Evolutionary conservation across 2,888 invertebrate genomes (phyloP).

Genomic region (Melolontha melolontha): DNA sequence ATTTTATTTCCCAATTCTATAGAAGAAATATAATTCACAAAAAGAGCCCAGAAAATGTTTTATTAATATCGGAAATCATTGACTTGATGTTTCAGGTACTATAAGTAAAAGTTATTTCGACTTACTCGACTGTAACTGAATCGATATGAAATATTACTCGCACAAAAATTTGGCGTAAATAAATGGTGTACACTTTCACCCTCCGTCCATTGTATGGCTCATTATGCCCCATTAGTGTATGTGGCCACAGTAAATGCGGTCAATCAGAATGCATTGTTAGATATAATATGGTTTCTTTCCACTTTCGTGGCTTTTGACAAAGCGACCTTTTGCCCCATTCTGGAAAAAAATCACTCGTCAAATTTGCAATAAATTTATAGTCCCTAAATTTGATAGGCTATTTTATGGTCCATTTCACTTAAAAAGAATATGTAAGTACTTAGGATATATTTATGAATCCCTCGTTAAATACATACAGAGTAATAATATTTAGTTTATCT

Average conservation of each 20-base stretch:
- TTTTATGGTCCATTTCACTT: conserved; percentile 40
- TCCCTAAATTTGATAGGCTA: conserved; percentile 42
- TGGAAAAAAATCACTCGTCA: conserved; percentile 36
- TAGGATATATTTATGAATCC: too few species aligned
- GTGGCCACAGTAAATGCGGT: conserved; percentile 47
- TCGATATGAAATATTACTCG: conserved; percentile 25
- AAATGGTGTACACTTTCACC: conserved; percentile 43
- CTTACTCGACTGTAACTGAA: conserved; percentile 7
- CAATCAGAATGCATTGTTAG: conserved; percentile 49
- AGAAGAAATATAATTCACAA: not conserved
- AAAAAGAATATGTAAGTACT: conserved; percentile 31
- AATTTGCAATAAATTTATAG: conserved; percentile 38
- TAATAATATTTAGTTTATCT: too few species aligned
- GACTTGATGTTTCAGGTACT: conserved; percentile 5
- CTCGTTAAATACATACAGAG: too few species aligned
- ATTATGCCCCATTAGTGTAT: conserved; percentile 50
- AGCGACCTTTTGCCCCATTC: conserved; percentile 23
- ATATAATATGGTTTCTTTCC: conserved; percentile 38
- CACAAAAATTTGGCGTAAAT: conserved; percentile 41
- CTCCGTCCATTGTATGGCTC: conserved; percentile 45
- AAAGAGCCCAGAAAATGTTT: conserved; percentile 1
- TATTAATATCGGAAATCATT: conserved; percentile 23
- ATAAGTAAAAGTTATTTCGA: conserved; percentile 26
- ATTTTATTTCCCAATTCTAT: conserved; percentile 2
- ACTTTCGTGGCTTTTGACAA: conserved; percentile 35